These are phyloP conservation scores for Eurytoma californica DNA, from an alignment of 2,888 invertebrate species.

Conservation along the genomic window DNA sequence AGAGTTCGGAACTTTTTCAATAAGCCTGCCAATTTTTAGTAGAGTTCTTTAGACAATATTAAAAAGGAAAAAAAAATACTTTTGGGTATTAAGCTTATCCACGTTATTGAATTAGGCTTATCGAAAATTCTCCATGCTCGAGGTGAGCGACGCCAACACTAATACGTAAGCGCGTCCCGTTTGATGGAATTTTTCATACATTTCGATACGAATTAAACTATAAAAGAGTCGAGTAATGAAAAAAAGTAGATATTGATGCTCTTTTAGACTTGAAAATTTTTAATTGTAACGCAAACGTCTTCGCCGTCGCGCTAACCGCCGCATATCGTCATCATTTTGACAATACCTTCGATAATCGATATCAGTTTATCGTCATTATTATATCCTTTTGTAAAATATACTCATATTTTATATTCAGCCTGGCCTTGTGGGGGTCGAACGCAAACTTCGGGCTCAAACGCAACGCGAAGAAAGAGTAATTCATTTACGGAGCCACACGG, in stretches of 20 bases:
- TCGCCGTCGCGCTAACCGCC: conserved; percentile 6
- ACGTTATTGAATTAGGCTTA: conserved; percentile 22
- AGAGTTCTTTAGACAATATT: not conserved
- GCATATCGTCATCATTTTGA: conserved; percentile 30
- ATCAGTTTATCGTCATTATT: conserved; percentile 61
- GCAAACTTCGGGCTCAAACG: conserved; percentile 49
- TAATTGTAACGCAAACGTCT: conserved; percentile 28
- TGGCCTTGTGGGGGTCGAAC: conserved; percentile 58
- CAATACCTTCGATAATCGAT: conserved; percentile 51
- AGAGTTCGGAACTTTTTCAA: conserved; percentile 36
- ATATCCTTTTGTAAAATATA: conserved; percentile 66
- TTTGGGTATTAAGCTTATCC: not conserved
- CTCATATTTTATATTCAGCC: conserved; percentile 63
- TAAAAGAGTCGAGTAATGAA: not conserved
- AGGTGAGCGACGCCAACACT: conserved; percentile 44
- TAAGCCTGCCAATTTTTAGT: conserved; percentile 30
- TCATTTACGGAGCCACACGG: not conserved
- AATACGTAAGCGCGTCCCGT: conserved; percentile 41
- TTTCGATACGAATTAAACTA: conserved; percentile 32
- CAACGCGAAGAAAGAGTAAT: not conserved
- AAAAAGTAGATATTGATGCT: conserved; percentile 35
- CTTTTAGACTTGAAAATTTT: conserved; percentile 31
- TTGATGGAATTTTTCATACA: conserved; percentile 21
- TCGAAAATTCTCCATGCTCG: conserved; percentile 41
- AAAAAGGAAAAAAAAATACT: not conserved